A percentile compares a stretch with the other conserved stretches of the same genome.
phyloP scores from a whole-genome alignment of 2,888 invertebrate species.

The Helicoverpa assulta region DNA sequence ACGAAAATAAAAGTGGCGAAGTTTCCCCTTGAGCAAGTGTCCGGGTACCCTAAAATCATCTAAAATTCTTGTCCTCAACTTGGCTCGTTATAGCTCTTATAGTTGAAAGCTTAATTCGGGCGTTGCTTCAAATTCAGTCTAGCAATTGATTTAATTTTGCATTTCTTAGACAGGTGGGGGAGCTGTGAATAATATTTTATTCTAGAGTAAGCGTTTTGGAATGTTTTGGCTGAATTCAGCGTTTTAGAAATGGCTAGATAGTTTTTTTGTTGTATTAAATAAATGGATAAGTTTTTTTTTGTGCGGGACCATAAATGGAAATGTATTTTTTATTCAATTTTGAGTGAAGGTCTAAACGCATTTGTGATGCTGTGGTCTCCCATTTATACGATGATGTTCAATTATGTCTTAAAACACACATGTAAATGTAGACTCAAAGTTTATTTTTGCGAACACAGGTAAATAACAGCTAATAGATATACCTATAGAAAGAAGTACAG shows the following conservation, averaged over 20 bases:
- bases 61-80: slow-evolving; percentile 59
- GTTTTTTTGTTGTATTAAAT: not conserved
- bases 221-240: slow-evolving; percentile 4
- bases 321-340: not conserved
- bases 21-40: slow-evolving; percentile 32
- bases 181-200: slow-evolving; percentile 52
- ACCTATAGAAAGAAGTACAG: no score
- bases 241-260: not conserved
- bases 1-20: slow-evolving; percentile 35
- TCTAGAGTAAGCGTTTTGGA: slow-evolving; percentile 33
- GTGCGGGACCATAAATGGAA: not conserved
- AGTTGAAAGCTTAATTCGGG: slow-evolving; percentile 66
- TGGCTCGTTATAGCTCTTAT: slow-evolving; percentile 56
- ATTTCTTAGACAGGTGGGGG: slow-evolving; percentile 74
- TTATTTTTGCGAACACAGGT: no score
- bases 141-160: slow-evolving; percentile 80
- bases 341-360: no score
- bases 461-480: no score
- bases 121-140: slow-evolving; percentile 66
- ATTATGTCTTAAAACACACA: no score
- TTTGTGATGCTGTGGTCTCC: no score
- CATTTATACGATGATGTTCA: no score
- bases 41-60: slow-evolving; percentile 51
- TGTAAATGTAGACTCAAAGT: no score
- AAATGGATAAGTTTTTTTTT: no score